Evolutionary conservation across 2,888 invertebrate species (phyloP), one percentile per base, ranked within the genome.

Genomic region (Choristoneura rosaceana): DNA sequence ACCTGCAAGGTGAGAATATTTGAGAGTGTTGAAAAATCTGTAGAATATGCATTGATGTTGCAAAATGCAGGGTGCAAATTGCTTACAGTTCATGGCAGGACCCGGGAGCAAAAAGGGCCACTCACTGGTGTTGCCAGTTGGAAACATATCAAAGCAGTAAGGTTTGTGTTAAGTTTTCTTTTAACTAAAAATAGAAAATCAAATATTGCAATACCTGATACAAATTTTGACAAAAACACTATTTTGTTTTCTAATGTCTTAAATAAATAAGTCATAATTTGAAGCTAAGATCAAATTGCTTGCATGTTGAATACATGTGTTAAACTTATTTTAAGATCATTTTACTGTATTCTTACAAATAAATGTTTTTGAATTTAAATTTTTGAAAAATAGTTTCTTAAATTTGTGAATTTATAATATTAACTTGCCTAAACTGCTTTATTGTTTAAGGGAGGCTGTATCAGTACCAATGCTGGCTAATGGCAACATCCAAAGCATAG

Each of bases 1-100:
- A 99, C 99, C 15, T 99, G 99, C 89, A 99, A 99, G 95, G 97
- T 99, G 63, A 95, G 99, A 79, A 96, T 99, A 75, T 99, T 99
- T 93, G 96, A 97, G 70, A 97, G 96, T 83, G 93, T 98, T 61
- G 95, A 96, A 60, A 98, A 96, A 87, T 99, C 99, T 0, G 95
- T 99, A 17, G 90, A 96, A 73, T 99, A 99, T 95, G 99, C 99
- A 4, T 95, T 97, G 90, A 98, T 99, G 98, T 91, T 99, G 76
- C 99, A 99, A 91, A 93, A 94, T n/a, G 98, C 99, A 65, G 99
- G 99, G 41, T 98, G 98, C 84, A 96, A 97, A 90, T 93, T 99
- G 84, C 94, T 99, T 45, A 99, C 99, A 8, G 98, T 99, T 33
- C 99, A 99, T 93, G 99, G 99, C 0, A 95, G 99, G 76, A 99